A percentile compares a stretch with the other conserved stretches of the same genome.
Conservation (phyloP, 2,797 vertebrate species). For the Falco novaeseelandiae region DNA sequence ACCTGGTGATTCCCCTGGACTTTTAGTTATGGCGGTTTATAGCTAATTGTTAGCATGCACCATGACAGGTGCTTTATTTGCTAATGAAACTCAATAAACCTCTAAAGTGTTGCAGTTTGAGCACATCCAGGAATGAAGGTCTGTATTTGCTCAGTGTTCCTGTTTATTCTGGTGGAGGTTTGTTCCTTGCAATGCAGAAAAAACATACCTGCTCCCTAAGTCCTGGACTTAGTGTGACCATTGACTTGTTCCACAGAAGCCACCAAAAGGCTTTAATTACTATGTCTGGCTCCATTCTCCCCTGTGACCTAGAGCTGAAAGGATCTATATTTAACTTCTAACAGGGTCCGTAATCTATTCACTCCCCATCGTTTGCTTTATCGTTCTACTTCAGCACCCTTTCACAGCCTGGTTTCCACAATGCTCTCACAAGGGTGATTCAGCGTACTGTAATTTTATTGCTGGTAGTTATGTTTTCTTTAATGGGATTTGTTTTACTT, state of each 20-base stretch:
- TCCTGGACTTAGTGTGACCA: background rate
- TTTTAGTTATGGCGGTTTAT: background rate
- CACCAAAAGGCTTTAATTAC: background rate
- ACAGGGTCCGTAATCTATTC: background rate
- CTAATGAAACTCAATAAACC: background rate
- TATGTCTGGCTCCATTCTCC: background rate
- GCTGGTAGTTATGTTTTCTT: conserved; percentile 24
- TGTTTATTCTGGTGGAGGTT: background rate
- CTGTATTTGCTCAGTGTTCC: background rate
- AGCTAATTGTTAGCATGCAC: background rate
- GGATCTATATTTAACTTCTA: background rate
- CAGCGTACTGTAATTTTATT: background rate
- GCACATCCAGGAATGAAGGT: background rate
- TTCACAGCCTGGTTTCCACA: background rate
- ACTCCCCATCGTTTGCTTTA: background rate
- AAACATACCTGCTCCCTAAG: background rate
- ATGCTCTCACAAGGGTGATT: background rate
- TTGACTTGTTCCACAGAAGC: background rate
- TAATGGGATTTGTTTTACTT: conserved; percentile 49
- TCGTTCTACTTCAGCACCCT: background rate
- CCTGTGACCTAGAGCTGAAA: background rate
- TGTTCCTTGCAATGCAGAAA: background rate
- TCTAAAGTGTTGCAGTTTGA: background rate
- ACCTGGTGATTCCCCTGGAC: background rate
- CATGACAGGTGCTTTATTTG: background rate